Base-by-base conservation (phyloP, 2,113 vertebrate species). In the Hemibagrus wyckioides region DNA sequence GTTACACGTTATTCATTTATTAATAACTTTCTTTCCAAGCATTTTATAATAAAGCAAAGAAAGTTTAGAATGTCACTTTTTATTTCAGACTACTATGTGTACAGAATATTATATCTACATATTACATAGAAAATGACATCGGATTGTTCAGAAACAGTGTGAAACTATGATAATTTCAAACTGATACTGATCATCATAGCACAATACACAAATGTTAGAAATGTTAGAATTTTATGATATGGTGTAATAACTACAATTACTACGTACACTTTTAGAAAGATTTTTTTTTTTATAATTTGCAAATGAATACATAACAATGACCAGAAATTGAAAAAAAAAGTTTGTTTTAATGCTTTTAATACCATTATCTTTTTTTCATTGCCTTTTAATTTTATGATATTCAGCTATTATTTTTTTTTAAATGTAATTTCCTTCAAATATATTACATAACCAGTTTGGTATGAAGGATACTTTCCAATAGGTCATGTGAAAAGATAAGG, bases 51-150 rank as follows among this genome's bases (percentile, higher is more conserved):
- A 82, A 48, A 39, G 23, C 59, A 6, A 59, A 23, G 79, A 39
- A 81, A 39, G 44, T n/a, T 76, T 44, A 82, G 28, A 82, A 82
- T 82, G 28, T 48, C 13, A 63, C 11, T 65, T 56, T 81, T 82
- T 48, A 61, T 65, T 65, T 41, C 11, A 17, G 56, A 41, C 44
- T 44, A 61, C 5, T 21, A 30, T 5, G 21, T 50, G 41, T 21
- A 65, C 50, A 25, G 33, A 15, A n/a, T 14, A 2, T 76, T 15
- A 17, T 13, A 50, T 50, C 21, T n/a, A 8, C 44, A 48, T 48
- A 48, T 48, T 76, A 76, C 59, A 41, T 61, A 41, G 6, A 44
- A 82, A 61, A 82, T 61, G 41, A 63, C 33, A 30, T n/a, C 28
- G 52, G 52, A 77, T 48, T n/a, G n/a, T 56, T 56, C 50, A 33